Evolutionary conservation across 2,113 vertebrate species (phyloP).

Genomic region (Lanius ludovicianus): DNA sequence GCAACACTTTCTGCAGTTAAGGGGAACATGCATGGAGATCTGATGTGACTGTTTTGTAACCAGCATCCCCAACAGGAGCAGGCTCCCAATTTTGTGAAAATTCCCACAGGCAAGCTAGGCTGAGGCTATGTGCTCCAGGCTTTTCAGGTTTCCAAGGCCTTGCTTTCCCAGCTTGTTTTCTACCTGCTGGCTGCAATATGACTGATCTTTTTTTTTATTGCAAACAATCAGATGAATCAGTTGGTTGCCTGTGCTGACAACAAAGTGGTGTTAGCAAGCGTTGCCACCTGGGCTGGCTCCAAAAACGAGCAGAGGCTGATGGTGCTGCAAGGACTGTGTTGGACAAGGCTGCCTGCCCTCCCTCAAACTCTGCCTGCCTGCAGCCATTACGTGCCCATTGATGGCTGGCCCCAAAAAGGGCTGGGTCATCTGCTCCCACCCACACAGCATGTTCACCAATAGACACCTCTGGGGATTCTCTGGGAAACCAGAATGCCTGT

Average conservation of each 20-base stretch:
- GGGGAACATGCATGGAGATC: not conserved
- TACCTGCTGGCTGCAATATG: not conserved
- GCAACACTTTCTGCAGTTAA: not conserved
- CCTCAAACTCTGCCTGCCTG: not conserved
- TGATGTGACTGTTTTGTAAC: not conserved
- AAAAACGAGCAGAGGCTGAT: not conserved
- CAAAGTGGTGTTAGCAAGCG: not conserved
- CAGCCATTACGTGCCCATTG: constrained; percentile 16
- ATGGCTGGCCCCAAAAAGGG: not conserved
- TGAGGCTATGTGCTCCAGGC: not conserved
- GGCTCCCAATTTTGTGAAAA: not conserved
- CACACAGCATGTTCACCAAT: not conserved
- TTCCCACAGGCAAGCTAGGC: not conserved
- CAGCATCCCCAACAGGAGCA: not conserved
- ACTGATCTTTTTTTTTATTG: not conserved
- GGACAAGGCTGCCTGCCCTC: not conserved
- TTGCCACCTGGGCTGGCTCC: not conserved
- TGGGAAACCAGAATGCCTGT: not conserved
- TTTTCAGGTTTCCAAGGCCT: not conserved
- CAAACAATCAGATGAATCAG: not conserved
- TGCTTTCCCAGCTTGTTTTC: not conserved
- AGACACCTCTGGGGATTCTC: constrained; percentile 26
- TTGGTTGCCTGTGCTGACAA: accelerated
- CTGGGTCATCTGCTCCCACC: constrained; percentile 58
- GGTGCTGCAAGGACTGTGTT: not conserved